Percentiles rank a stretch among this genome's conserved stretches.
Conservation (phyloP, 2,888 invertebrate species). For the Dysmachus trigonus region DNA sequence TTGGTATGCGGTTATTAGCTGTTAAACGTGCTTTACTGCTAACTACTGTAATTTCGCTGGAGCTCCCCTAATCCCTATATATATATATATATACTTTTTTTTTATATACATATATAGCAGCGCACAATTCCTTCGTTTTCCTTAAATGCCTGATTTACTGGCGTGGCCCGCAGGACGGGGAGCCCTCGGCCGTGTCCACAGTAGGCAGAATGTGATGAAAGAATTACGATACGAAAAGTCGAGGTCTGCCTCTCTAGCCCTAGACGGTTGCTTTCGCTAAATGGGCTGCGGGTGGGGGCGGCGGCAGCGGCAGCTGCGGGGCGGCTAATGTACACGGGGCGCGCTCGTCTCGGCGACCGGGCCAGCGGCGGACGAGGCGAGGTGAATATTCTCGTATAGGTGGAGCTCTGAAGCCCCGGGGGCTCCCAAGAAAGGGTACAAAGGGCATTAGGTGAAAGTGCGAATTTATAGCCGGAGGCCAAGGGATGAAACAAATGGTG, state of each 20-base stretch:
- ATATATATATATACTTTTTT: constrained; percentile 2
- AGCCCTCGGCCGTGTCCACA: constrained; percentile 4
- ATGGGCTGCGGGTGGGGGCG: constrained; percentile 1
- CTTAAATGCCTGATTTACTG: constrained; percentile 49
- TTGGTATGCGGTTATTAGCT: constrained; percentile 44
- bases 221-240: constrained; percentile 29
- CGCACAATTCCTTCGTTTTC: constrained; percentile 46
- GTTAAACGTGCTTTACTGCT: constrained; percentile 49
- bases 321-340: background rate
- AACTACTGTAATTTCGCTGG: constrained; percentile 47
- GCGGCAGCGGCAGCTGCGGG: background rate
- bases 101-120: constrained; percentile 11
- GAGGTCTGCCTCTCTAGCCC: background rate
- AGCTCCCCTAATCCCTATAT: constrained; percentile 40
- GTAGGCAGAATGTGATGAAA: constrained; percentile 36
- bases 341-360: background rate
- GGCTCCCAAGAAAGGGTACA: constrained; percentile 11
- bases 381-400: constrained; percentile 36
- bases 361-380: too few relatives aligned
- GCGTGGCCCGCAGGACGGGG: constrained; percentile 25
- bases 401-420: background rate
- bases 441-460: constrained; percentile 49
- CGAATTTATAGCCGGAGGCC: constrained; percentile 49
- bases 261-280: constrained; percentile 25
- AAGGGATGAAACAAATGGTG: constrained; percentile 50